Base-by-base conservation (phyloP, 2,113 vertebrate species). In the Catharus minimus region DNA sequence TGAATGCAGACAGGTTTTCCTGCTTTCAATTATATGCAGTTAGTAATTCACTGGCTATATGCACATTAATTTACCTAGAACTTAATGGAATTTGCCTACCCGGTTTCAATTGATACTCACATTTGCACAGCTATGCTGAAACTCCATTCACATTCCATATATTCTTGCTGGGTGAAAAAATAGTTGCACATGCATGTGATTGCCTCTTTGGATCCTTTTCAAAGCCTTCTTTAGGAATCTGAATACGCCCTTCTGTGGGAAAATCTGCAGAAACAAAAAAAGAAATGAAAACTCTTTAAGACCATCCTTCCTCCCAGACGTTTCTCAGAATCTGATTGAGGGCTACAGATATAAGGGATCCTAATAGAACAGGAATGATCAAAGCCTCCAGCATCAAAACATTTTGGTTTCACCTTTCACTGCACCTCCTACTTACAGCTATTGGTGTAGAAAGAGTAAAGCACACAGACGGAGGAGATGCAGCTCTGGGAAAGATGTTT, bases 181-280 rank as follows among this genome's bases (percentile, higher is more conserved):
- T 88, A 95, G 86, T 72, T 93, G 80, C 88, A 95, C 93, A 92
- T 86, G 93, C 93, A 95, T 95, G 80, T 93, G 94, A 95, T 83
- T 90, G 93, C 83, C 76, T 93, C 72, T 56, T 82, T 96, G 95
- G 95, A 95, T 95, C 64, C 53, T 21, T 92, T 96, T 95, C 95
- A 96, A 96, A 96, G 94, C 60, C 76, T 91, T 77, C 82, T 90
- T 91, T 92, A 87, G 86, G 94, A 94, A 94, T 95, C 88, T 90
- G 92, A 78, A 93, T 39, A 90, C 93, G 38, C 95, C 93, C 94
- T 96, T 95, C 92, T 96, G 88, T 96, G 90, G 88, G 94, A 94
- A 96, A 95, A 95, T 76, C 74, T 91, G 71, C 50, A 92, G 89
- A 90, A 93, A 85, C 38, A 91, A 88, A 86, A 83, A 94, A 91